Conservation (phyloP, 2,113 vertebrate genomes). For the Tor tambroides region DNA sequence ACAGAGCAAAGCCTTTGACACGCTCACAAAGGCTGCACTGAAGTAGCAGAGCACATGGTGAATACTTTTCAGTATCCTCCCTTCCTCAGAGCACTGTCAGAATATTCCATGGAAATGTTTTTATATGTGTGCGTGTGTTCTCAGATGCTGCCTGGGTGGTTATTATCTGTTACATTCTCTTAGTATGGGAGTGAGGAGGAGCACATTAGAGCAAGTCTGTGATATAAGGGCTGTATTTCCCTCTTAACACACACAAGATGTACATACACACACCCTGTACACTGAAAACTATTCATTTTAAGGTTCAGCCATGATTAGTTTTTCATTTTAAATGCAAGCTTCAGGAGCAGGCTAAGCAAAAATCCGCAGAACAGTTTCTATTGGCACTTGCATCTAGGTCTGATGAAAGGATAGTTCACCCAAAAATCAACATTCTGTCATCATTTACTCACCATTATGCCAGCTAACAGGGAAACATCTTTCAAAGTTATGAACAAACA, state of each 20-base stretch:
- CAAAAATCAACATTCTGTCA: too few species aligned
- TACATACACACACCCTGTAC: too few species aligned
- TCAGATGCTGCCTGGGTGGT: not conserved
- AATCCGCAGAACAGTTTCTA: not conserved
- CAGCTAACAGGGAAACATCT: too few species aligned
- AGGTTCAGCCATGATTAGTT: too few species aligned
- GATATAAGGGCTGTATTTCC: not conserved
- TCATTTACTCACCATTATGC: too few species aligned
- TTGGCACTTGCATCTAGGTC: not conserved
- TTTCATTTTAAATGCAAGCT: not conserved
- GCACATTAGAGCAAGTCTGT: not conserved
- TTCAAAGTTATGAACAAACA: too few species aligned
- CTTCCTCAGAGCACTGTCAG: slow-evolving; percentile 32
- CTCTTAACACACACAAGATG: not conserved
- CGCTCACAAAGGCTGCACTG: not conserved
- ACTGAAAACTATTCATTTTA: too few species aligned
- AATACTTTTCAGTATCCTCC: slow-evolving; percentile 37
- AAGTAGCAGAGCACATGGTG: not conserved
- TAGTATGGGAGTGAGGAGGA: not conserved
- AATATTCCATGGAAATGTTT: slow-evolving; percentile 37
- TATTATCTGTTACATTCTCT: slow-evolving; percentile 14
- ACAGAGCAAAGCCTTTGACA: slow-evolving; percentile 35
- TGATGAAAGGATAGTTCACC: too few species aligned
- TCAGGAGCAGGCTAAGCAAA: not conserved
- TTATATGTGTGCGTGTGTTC: not conserved